Percentiles rank a stretch among this genome's conserved stretches.
Evolutionary conservation across 2,797 vertebrate species (phyloP).

Genomic region (Micrastur ruficollis): DNA sequence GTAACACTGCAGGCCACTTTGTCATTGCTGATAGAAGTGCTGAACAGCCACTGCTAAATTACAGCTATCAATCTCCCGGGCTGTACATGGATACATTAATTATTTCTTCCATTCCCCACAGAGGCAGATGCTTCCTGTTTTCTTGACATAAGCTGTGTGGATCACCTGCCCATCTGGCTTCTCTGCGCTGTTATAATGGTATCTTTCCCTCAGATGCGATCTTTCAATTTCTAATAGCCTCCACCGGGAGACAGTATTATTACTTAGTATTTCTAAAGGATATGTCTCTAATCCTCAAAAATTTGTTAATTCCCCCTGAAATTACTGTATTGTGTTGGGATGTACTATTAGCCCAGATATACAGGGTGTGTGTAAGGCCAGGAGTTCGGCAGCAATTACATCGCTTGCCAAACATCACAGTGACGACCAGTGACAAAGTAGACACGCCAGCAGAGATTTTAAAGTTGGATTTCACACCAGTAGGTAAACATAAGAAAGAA

Average conservation of each 20-base stretch:
- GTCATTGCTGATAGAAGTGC: slow-evolving; percentile 53
- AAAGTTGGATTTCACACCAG: not conserved
- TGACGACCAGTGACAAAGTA: not conserved
- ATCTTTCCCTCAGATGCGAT: slow-evolving; percentile 18
- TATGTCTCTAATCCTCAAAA: not conserved
- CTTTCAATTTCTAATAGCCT: slow-evolving; percentile 24
- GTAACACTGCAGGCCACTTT: slow-evolving; percentile 46
- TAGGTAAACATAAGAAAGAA: not conserved
- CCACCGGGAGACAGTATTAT: not conserved
- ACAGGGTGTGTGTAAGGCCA: not conserved
- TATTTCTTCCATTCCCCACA: slow-evolving; percentile 15
- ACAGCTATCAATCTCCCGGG: slow-evolving; percentile 60
- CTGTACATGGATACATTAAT: slow-evolving; percentile 34
- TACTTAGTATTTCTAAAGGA: not conserved
- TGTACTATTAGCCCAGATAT: not conserved
- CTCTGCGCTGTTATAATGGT: not conserved
- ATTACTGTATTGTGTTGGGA: not conserved
- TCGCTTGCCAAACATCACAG: not conserved
- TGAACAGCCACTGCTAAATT: slow-evolving; percentile 64
- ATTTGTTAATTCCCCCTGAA: not conserved
- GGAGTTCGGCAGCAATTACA: not conserved
- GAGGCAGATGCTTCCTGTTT: slow-evolving; percentile 46
- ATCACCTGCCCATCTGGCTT: slow-evolving; percentile 39
- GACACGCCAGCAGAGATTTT: not conserved
- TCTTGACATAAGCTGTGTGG: slow-evolving; percentile 17